Conservation (phyloP, 2,113 vertebrate species). For the Alaudala cheleensis region DNA sequence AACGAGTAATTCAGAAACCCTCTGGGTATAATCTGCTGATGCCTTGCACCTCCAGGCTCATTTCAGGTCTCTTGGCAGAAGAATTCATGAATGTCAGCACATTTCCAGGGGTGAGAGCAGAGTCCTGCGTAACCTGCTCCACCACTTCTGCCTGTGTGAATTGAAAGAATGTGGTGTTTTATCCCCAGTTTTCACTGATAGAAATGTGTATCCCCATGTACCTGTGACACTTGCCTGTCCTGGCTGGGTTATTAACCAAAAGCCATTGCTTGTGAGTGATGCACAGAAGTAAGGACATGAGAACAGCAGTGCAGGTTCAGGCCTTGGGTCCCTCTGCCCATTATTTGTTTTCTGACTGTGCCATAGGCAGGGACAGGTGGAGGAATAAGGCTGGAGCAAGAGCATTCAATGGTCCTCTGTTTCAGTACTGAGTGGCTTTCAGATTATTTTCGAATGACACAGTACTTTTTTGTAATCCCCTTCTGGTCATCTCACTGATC, state of each 20-base stretch:
- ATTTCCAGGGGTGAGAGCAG: conserved; percentile 2
- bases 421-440: not conserved
- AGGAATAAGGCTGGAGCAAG: not conserved
- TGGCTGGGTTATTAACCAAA: not conserved
- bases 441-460: not conserved
- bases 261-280: not conserved
- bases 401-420: not conserved
- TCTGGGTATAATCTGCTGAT: not conserved
- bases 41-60: not conserved
- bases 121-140: not conserved
- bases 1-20: conserved; percentile 34
- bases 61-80: not conserved
- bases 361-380: not conserved
- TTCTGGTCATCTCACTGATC: not conserved
- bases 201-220: not conserved
- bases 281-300: accelerated
- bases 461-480: not conserved
- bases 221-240: not conserved
- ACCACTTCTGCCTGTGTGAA: not conserved
- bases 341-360: not conserved
- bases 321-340: not conserved
- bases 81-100: conserved; percentile 8
- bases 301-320: not conserved
- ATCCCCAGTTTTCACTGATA: not conserved
- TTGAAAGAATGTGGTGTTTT: not conserved